These are phyloP conservation scores for Sceloporus tristichus DNA, from an alignment of 2,113 vertebrate genomes.

Conservation along the genomic window DNA sequence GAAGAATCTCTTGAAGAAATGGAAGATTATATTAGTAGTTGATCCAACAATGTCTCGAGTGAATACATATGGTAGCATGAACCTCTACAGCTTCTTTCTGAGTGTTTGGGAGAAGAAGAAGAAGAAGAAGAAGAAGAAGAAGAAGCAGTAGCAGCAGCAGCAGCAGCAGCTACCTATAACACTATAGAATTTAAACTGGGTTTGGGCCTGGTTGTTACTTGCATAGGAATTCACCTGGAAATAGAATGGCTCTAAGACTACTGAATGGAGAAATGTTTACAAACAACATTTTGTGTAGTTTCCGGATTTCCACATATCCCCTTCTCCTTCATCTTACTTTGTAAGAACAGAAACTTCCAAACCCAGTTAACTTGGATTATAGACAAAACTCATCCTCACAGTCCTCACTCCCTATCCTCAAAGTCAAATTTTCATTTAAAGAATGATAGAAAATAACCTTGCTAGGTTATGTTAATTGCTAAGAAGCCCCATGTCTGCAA, in stretches of 20 bases:
- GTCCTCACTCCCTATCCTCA: constrained; percentile 59
- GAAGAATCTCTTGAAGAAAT: too few species aligned
- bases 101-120: too few species aligned
- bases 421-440: constrained; percentile 65
- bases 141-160: too few species aligned
- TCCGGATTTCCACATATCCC: constrained; percentile 40
- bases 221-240: too few species aligned
- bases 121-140: too few species aligned
- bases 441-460: constrained; percentile 68
- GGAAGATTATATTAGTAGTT: too few species aligned
- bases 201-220: too few species aligned
- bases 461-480: constrained; percentile 73
- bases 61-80: too few species aligned
- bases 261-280: background rate
- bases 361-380: constrained; percentile 52
- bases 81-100: too few species aligned
- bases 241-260: background rate
- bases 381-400: constrained; percentile 63
- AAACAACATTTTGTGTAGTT: constrained; percentile 13
- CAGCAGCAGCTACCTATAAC: too few species aligned
- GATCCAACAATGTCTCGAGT: too few species aligned
- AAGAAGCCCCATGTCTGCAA: constrained; percentile 58
- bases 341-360: constrained; percentile 54
- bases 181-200: too few species aligned
- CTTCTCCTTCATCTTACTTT: constrained; percentile 10